Percentiles rank a stretch among this genome's conserved stretches.
Evolutionary conservation across 2,113 vertebrate genomes (phyloP).

Genomic region (Dipodomys ordii): DNA sequence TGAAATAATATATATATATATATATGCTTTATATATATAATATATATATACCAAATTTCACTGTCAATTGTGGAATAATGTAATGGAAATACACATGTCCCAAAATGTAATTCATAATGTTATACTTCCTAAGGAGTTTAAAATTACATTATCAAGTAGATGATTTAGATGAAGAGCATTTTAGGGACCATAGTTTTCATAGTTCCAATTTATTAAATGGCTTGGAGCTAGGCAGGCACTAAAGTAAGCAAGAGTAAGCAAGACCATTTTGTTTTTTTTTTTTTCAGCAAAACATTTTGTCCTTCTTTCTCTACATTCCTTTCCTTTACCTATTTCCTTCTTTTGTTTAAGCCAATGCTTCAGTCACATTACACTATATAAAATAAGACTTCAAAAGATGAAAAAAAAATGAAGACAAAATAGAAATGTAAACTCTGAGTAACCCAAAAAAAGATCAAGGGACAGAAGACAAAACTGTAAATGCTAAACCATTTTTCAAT

Average conservation of each 20-base stretch:
- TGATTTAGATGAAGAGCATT: conserved; percentile 5
- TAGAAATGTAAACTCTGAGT: conserved; percentile 51
- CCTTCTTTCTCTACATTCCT: not conserved
- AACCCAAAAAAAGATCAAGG: not conserved
- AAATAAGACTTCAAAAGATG: conserved; percentile 35
- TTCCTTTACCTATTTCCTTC: conserved; percentile 19
- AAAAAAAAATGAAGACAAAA: conserved; percentile 48
- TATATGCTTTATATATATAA: not conserved
- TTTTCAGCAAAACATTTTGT: not conserved
- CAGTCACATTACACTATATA: not conserved
- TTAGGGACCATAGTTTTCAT: not conserved
- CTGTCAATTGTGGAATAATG: conserved; percentile 15
- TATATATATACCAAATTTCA: not conserved
- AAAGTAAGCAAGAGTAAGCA: not conserved
- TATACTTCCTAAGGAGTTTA: conserved; percentile 11
- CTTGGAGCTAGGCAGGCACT: not conserved
- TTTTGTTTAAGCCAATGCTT: conserved; percentile 34
- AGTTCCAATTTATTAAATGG: conserved; percentile 16
- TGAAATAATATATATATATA: too few relatives aligned
- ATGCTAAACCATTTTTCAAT: conserved; percentile 36
- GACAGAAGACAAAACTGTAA: conserved; percentile 18
- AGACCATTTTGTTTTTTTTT: not conserved
- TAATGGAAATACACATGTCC: not conserved
- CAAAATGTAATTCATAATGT: conserved; percentile 35
- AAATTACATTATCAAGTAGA: not conserved